These are phyloP conservation scores for Halocaridina rubra DNA, from an alignment of 2,888 invertebrate species.

Conservation along the genomic window DNA sequence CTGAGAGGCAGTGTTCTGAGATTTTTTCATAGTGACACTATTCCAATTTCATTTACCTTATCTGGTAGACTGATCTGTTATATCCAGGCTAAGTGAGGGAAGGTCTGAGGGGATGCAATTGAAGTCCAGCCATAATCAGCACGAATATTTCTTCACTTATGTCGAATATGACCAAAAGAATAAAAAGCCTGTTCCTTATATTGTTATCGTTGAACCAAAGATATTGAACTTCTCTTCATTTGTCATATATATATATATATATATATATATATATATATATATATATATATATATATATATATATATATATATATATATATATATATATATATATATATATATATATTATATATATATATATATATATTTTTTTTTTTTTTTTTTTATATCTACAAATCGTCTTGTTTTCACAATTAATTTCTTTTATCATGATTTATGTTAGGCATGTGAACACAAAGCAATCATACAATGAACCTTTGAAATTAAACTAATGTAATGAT, in stretches of 20 bases:
- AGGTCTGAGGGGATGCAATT: too few relatives aligned
- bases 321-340: conserved; percentile 37
- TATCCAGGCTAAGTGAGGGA: too few relatives aligned
- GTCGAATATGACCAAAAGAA: background rate
- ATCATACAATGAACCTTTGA: background rate
- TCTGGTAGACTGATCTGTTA: too few relatives aligned
- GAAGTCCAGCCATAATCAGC: background rate
- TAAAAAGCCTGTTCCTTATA: background rate
- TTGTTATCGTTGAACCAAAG: background rate
- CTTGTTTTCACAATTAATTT: background rate
- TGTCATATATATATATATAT: conserved; percentile 29
- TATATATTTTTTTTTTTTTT: too few relatives aligned
- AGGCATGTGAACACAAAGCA: too few relatives aligned
- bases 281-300: background rate
- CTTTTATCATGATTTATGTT: background rate
- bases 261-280: conserved; percentile 22
- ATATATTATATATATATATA: too few relatives aligned
- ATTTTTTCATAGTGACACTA: background rate
- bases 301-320: conserved; percentile 10
- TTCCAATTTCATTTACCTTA: background rate
- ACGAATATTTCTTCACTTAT: background rate
- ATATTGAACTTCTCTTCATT: conserved; percentile 24
- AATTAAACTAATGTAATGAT: too few relatives aligned
- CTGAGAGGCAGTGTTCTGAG: too few relatives aligned
- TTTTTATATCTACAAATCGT: too few relatives aligned